Conservation (phyloP, 2,888 invertebrate species). For the Metopia argyrocephala region DNA sequence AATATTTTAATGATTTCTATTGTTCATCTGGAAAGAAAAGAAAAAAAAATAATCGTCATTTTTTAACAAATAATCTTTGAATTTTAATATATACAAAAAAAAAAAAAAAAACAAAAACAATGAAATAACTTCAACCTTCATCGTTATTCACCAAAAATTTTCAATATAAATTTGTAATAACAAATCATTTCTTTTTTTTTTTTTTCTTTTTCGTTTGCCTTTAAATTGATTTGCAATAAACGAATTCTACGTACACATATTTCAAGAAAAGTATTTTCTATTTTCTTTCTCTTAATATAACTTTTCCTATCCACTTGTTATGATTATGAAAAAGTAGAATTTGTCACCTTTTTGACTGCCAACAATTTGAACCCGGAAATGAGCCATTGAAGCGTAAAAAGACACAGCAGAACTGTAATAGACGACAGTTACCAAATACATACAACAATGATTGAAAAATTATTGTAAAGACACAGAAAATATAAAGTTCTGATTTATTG, state of each 20-base stretch:
- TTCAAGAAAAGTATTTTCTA: not conserved
- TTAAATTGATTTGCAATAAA: too few species aligned
- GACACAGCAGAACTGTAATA: constrained; percentile 9
- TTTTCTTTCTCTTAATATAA: not conserved
- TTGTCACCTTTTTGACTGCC: not conserved
- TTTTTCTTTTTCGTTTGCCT: too few species aligned
- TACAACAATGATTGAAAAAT: constrained; percentile 28
- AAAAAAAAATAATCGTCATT: too few species aligned
- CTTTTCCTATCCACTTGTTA: not conserved
- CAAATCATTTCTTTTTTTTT: constrained; percentile 4
- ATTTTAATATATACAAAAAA: too few species aligned
- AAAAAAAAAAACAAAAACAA: not conserved
- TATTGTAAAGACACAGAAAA: constrained; percentile 25
- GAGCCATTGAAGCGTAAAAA: constrained; percentile 39
- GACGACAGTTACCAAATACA: constrained; percentile 14
- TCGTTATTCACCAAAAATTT: too few species aligned
- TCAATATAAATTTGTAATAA: not conserved
- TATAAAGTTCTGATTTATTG: constrained; percentile 35
- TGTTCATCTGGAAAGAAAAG: too few species aligned
- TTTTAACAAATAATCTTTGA: too few species aligned
- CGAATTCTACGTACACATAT: too few species aligned
- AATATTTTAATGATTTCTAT: too few species aligned
- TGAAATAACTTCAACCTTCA: not conserved
- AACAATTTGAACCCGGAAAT: constrained; percentile 19
- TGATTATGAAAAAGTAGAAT: not conserved